Evolutionary conservation across 1,140 invertebrate genomes (phyloP), one percentile per base, ranked within the genome.

Genomic region (Leptoteleia sp.): DNA sequence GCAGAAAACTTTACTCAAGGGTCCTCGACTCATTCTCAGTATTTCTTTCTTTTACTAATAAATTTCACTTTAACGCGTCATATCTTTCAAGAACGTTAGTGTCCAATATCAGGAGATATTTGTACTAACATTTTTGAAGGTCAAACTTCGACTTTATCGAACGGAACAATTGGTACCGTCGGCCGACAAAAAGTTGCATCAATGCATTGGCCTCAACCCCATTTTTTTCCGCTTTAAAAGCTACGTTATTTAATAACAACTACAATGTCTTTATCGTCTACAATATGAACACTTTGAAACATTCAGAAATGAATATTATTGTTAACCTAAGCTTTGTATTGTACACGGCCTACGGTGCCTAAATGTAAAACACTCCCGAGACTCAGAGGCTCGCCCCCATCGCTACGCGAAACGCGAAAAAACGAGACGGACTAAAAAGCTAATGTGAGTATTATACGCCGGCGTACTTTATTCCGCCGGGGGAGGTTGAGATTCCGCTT

Each of bases 281-380:
- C 65, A 65, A 48, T 73, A 82, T 82, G 72, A 82, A 80, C 81
- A 82, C 76, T 75, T 81, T 79, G 62, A 67, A 81, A 84, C 79
- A 84, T 81, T 81, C 55, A 72, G 76, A 83, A 83, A 70, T 75
- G 55, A 64, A 79, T 64, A 76, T 78, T 77, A 81, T 62, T 52
- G 52, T 78, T 79, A 72, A 47, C 47, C 55, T 72, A 78, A 65
- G 61, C 42, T 61, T 71, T 50, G 45, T 62, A 78, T 72, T 72
- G 68, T 73, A 68, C 54, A 47, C 59, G 57, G 42, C 25, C 70
- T 79, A 64, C 9, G 27, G 47, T 67, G 54, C 31, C 35, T 62
- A 47, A 50, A n/a, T 71, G 37, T 47, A 47, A 65, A 65, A 57
- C 43, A 55, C 17, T 50, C 29, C 27, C 50, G 19, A 52, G 40